Conservation (phyloP, 1,140 invertebrate genomes). For the Camponotus floridanus region DNA sequence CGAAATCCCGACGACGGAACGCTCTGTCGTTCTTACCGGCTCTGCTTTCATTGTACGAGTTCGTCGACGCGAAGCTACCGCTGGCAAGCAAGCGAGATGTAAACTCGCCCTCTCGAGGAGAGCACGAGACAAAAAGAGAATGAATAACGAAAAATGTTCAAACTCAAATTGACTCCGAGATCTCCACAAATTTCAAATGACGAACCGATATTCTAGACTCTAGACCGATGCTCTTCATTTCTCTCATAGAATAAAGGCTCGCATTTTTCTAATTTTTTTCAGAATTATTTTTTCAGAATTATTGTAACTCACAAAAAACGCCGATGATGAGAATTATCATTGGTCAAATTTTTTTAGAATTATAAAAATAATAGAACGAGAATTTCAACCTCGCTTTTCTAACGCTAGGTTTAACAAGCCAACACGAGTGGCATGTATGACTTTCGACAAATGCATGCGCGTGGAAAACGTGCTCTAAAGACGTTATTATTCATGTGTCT, state of each 20-base stretch:
- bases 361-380: background rate
- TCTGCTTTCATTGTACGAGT: constrained; percentile 53
- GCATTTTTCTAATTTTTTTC: background rate
- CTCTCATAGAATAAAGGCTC: background rate
- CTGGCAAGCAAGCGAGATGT: constrained; percentile 32
- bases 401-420: background rate
- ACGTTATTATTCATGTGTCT: constrained; percentile 8
- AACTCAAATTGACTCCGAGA: background rate
- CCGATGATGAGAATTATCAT: background rate
- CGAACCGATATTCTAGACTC: background rate
- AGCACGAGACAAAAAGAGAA: background rate
- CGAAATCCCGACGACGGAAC: constrained; percentile 35
- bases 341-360: background rate
- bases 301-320: background rate
- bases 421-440: background rate
- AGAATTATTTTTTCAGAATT: background rate
- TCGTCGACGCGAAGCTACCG: constrained; percentile 41
- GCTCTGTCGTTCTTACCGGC: constrained; percentile 56
- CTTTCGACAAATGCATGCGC: background rate
- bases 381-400: background rate
- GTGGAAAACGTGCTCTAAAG: background rate
- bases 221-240: background rate
- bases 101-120: constrained; percentile 7
- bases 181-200: background rate
- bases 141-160: background rate